These are phyloP conservation scores for Harpagoxenus sublaevis DNA, from an alignment of 2,888 invertebrate genomes.

Conservation along the genomic window DNA sequence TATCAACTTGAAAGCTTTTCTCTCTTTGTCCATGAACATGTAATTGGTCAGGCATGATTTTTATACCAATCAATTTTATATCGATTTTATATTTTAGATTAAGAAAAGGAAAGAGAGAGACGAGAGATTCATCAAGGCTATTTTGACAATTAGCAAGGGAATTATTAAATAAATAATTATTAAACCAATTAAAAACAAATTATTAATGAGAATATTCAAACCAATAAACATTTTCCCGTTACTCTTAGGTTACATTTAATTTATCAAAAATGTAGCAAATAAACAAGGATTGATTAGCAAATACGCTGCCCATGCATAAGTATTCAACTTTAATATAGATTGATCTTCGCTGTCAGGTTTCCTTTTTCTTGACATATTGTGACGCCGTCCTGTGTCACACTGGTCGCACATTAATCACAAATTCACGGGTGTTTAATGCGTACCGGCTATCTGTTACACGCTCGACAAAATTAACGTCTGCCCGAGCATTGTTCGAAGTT, in stretches of 20 bases:
- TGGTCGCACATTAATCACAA: slow-evolving; percentile 30
- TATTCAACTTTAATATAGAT: neutral
- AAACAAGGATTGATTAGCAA: neutral
- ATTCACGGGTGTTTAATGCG: slow-evolving; percentile 34
- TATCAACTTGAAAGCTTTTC: neutral
- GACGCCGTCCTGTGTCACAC: neutral
- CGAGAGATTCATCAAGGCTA: neutral
- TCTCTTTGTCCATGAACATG: neutral
- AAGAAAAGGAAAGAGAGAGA: neutral
- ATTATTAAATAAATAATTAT: neutral
- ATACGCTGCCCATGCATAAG: neutral
- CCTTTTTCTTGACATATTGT: neutral
- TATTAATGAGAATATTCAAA: neutral
- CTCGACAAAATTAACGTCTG: slow-evolving; percentile 47
- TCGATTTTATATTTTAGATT: neutral
- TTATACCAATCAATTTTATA: neutral
- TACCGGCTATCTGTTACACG: slow-evolving; percentile 51
- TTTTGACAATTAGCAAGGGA: neutral
- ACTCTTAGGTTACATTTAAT: neutral
- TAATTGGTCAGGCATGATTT: neutral
- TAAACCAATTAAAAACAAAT: no score
- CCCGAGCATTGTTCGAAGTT: slow-evolving; percentile 37
- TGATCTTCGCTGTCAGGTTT: neutral
- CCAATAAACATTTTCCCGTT: neutral
- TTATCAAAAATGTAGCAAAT: neutral